Percentiles rank a stretch among this genome's conserved stretches.
These are phyloP conservation scores for Grus americana DNA, from an alignment of 2,113 vertebrate genomes.

Conservation along the genomic window DNA sequence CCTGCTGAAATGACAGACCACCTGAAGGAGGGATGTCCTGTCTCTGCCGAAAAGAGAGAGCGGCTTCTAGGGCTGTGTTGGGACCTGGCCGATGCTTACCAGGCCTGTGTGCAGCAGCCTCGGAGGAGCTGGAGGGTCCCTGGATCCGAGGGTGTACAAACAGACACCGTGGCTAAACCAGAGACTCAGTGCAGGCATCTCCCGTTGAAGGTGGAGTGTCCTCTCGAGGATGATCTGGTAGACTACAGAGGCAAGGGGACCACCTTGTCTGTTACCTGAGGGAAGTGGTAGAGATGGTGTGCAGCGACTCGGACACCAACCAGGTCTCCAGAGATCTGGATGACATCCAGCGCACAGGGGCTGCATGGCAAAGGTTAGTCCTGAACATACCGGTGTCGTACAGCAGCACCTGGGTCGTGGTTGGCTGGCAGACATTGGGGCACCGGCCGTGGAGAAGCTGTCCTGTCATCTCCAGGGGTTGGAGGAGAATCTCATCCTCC, in stretches of 20 bases:
- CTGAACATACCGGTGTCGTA: background rate
- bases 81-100: background rate
- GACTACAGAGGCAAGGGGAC: too few relatives aligned
- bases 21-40: background rate
- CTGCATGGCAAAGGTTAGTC: accelerated
- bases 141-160: accelerated
- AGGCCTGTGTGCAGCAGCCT: background rate
- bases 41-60: too few relatives aligned
- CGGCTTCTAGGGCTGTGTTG: background rate
- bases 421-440: background rate
- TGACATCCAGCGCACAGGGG: accelerated
- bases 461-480: too few relatives aligned
- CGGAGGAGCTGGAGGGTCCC: background rate
- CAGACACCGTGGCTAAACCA: accelerated
- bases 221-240: accelerated
- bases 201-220: background rate
- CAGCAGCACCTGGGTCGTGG: accelerated
- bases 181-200: background rate
- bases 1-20: background rate
- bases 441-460: background rate
- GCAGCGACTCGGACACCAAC: background rate
- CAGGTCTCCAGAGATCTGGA: background rate
- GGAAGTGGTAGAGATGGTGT: background rate
- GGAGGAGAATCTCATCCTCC: background rate
- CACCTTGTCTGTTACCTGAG: background rate